phyloP scores from a whole-genome alignment of 2,113 vertebrate genomes.

The Silurus meridionalis region DNA sequence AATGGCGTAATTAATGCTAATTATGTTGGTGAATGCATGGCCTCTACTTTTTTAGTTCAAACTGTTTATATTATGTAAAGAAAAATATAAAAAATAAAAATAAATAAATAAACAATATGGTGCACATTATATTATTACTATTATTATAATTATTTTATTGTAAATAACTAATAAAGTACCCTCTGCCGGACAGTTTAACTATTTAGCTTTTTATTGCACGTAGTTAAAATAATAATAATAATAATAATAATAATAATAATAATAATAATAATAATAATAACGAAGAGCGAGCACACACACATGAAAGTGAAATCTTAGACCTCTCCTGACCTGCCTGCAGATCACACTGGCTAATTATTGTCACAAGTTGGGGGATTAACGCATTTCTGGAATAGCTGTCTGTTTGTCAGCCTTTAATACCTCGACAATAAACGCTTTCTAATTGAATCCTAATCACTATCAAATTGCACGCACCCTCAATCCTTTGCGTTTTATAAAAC shows the following conservation, averaged over 20 bases:
- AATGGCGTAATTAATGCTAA: slow-evolving; percentile 12
- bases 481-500: slow-evolving; percentile 86
- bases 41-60: not conserved
- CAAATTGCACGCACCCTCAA: slow-evolving; percentile 87
- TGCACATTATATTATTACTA: not conserved
- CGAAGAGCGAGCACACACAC: slow-evolving; percentile 48
- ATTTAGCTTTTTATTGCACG: not conserved
- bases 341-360: slow-evolving; percentile 89
- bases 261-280: not conserved
- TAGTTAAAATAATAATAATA: not conserved
- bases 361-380: slow-evolving; percentile 99
- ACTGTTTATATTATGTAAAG: not conserved
- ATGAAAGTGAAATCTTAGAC: slow-evolving; percentile 79
- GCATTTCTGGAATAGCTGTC: slow-evolving; percentile 98
- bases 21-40: not conserved
- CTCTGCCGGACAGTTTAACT: too few species aligned
- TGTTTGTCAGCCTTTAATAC: slow-evolving; percentile 88
- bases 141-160: too few species aligned
- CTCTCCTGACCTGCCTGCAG: slow-evolving; percentile 76
- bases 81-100: not conserved
- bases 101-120: not conserved
- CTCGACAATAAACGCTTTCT: slow-evolving; percentile 93
- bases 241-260: not conserved
- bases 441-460: slow-evolving; percentile 99
- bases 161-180: too few species aligned